Base-by-base conservation (phyloP, 2,797 vertebrate species). In the Gallirallus australis region DNA sequence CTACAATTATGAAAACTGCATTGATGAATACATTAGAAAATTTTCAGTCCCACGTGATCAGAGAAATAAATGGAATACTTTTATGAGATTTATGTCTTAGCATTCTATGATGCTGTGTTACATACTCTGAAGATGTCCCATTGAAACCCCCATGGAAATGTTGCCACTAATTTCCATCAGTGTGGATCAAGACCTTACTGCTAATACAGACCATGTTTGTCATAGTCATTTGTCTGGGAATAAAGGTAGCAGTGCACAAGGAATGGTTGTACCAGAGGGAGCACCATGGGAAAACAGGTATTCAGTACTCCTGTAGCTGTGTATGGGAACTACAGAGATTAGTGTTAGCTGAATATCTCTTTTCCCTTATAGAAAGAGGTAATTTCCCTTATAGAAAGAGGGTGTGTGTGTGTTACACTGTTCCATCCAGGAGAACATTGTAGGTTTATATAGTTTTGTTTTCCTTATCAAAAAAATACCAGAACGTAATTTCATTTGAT, bases 241-340 rank as follows among this genome's bases (percentile, higher is more conserved):
- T 7, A 60, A 94, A 77, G 47, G 20, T 45, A 45, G 7, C 9
- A 87, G 28, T 52, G 12, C 8, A 54, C 7, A 64, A 37, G 6
- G 8, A 89, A 50, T 50, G 15, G 10, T 20, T 4, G 2, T 65
- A 59, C 5, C 15, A 25, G 6, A 37, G 15, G 1, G 1, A 65
- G 8, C 17, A 54, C 11, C 2, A 3, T 25, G 39, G 54, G n/a
- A 71, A 64, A 84, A 54, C 0, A 52, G 5, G 3, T 24, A 21
- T 75, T 89, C 35, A 52, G 7, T 78, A 31, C 16, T 6, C 39
- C 5, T 12, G 59, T 35, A 70, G 11, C 18, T 65, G 33, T 42
- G 12, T 50, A 28, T 0, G 0, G 25, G 30, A 75, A 3, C 16
- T 61, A 23, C 3, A 59, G 6, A 27, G 17, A n/a, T 57, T 31